Conservation (phyloP, 92 coral and sea anemone species). For the Palythoa caribaeorum region DNA sequence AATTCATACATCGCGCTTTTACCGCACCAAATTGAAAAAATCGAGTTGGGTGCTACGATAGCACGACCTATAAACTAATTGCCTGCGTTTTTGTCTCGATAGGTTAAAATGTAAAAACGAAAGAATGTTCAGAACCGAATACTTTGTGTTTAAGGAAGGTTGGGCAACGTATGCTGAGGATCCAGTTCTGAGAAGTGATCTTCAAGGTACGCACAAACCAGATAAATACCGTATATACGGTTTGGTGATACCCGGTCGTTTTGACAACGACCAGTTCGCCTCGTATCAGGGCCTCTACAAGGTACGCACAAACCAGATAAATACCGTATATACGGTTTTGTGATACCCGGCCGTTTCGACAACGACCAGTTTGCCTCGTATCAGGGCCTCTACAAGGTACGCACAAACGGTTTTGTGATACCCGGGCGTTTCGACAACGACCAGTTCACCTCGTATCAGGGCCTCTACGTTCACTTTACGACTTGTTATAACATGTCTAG, state of each 20-base stretch:
- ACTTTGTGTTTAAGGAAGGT: conserved; percentile 43
- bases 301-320: neutral
- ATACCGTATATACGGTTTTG: too few relatives aligned
- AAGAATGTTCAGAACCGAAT: neutral
- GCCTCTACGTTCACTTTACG: too few relatives aligned
- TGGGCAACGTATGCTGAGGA: conserved; percentile 53
- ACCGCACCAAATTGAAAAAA: too few relatives aligned
- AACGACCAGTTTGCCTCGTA: too few relatives aligned
- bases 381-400: neutral
- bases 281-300: neutral
- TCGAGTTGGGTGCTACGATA: too few relatives aligned
- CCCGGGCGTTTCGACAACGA: too few relatives aligned
- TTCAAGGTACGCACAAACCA: conserved; percentile 5
- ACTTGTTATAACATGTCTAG: neutral
- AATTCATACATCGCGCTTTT: too few relatives aligned
- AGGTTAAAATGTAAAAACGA: conserved; percentile 28
- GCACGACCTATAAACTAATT: neutral
- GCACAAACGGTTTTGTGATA: neutral
- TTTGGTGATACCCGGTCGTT: too few relatives aligned
- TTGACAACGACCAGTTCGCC: too few relatives aligned
- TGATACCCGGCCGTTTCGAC: too few relatives aligned
- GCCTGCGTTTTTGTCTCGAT: neutral
- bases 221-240: too few relatives aligned
- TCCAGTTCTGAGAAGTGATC: conserved; percentile 23
- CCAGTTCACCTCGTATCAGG: too few relatives aligned